Conservation (phyloP, 2,113 vertebrate genomes). For the Forbesichthys papilliferus region DNA sequence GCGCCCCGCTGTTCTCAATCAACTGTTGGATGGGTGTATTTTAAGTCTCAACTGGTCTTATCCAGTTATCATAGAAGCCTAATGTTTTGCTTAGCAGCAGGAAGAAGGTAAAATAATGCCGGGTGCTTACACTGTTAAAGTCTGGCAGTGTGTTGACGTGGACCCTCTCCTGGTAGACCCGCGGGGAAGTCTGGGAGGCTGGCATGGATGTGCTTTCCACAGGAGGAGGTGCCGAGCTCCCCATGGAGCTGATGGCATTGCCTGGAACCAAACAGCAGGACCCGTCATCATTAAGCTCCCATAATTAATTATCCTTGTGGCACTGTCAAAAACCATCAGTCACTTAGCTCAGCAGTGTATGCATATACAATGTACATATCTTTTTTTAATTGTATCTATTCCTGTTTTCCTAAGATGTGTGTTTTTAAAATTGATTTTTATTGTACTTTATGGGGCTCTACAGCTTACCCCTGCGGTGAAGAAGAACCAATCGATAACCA, state of each 20-base stretch:
- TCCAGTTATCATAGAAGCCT: neutral
- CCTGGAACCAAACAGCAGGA: conserved; percentile 62
- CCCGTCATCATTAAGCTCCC: conserved; percentile 43
- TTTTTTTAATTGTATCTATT: too few relatives aligned
- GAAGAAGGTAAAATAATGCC: neutral
- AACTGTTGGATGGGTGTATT: too few relatives aligned
- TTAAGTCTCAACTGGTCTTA: too few relatives aligned
- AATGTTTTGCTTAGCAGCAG: neutral
- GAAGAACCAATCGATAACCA: too few relatives aligned
- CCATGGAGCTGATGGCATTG: conserved; percentile 75
- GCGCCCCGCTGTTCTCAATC: too few relatives aligned
- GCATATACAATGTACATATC: too few relatives aligned
- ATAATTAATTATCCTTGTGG: conserved; percentile 37
- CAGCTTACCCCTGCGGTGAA: neutral
- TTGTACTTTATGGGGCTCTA: too few relatives aligned
- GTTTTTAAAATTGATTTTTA: too few relatives aligned
- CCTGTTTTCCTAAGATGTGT: too few relatives aligned
- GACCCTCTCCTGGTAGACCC: conserved; percentile 58
- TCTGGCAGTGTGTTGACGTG: conserved; percentile 69
- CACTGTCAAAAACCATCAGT: conserved; percentile 13
- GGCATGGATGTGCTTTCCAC: conserved; percentile 65
- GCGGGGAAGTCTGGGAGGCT: conserved; percentile 60
- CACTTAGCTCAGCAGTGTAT: neutral
- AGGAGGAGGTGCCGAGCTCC: conserved; percentile 59
- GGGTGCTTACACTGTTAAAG: conserved; percentile 63